These are phyloP conservation scores for Buphagus erythrorhynchus DNA, from an alignment of 2,797 vertebrate species.

Conservation along the genomic window DNA sequence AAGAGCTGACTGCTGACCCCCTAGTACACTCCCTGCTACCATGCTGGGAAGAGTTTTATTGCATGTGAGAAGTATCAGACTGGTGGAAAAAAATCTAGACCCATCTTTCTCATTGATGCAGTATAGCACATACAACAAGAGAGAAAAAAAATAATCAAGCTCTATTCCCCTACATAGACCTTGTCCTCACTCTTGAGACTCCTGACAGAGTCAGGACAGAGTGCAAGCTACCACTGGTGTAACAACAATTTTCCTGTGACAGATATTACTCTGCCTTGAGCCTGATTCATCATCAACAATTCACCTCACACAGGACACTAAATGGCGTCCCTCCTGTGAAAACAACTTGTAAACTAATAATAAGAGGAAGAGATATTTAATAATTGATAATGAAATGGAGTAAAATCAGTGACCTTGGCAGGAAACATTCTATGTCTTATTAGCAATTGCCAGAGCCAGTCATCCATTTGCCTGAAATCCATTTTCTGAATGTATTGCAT, in stretches of 20 bases:
- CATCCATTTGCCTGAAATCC: constrained; percentile 36
- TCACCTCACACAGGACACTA: constrained; percentile 3
- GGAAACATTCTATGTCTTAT: constrained; percentile 14
- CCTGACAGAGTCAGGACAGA: background rate
- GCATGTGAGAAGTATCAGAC: background rate
- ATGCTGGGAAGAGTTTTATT: background rate
- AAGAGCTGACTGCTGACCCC: background rate
- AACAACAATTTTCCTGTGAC: background rate
- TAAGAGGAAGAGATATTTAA: constrained; percentile 52
- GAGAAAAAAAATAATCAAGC: background rate
- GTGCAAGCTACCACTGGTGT: background rate
- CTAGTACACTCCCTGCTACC: background rate
- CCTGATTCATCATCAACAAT: constrained; percentile 5
- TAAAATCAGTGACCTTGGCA: constrained; percentile 59
- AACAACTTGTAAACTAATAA: constrained; percentile 63
- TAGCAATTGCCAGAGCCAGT: constrained; percentile 41
- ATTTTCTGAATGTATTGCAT: background rate
- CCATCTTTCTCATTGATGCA: background rate
- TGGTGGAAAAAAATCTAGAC: background rate
- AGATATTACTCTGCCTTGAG: background rate
- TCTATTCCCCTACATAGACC: background rate
- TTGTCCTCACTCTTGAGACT: background rate
- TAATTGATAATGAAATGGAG: constrained; percentile 62
- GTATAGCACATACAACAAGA: background rate
- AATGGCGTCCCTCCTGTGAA: constrained; percentile 22